Evolutionary conservation across 2,797 vertebrate species (phyloP), one percentile per base, ranked within the genome.

Genomic region (Atherinosoma microstoma): DNA sequence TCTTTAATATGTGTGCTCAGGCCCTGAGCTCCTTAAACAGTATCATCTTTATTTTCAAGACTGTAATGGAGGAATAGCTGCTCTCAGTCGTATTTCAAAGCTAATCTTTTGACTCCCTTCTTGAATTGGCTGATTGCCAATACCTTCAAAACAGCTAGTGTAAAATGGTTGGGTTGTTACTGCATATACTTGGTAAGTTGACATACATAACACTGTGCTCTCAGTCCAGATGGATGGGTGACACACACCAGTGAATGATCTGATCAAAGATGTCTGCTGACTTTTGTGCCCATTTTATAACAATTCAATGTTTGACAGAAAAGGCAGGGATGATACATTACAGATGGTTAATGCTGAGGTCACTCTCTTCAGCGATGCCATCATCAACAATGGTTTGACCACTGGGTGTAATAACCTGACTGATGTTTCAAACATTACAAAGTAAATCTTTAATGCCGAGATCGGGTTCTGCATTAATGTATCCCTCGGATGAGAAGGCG

Each of bases 251-350:
- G 70, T 77, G 80, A 86, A 80, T 86, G 80, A 85, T 88, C 80
- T 77, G 82, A 91, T 90, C 70, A 77, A 54, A 76, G 76, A 82
- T 78, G 76, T 84, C 85, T 79, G 82, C 72, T 90, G 87, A 91
- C 86, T 88, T 91, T 89, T 85, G 88, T 85, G 76, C 65, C 56
- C 30, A 3, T 82, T 89, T 89, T 79, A 75, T 75, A 90, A 84
- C 78, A 83, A 84, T 87, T 75, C 56, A 35, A 40, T 53, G 73
- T 86, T 77, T 87, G 87, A 87, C 73, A 74, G 84, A 67, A 72
- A 76, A 80, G 63, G 68, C 80, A 75, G 67, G 10, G 18, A 58
- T 79, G 79, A 89, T 85, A 77, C 64, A 61, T 88, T 83, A 74
- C 84, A 90, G 85, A 90, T 85, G 90, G 75, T 73, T 80, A 87